Conservation (phyloP, 2,113 vertebrate species). For the Clarias gariepinus region DNA sequence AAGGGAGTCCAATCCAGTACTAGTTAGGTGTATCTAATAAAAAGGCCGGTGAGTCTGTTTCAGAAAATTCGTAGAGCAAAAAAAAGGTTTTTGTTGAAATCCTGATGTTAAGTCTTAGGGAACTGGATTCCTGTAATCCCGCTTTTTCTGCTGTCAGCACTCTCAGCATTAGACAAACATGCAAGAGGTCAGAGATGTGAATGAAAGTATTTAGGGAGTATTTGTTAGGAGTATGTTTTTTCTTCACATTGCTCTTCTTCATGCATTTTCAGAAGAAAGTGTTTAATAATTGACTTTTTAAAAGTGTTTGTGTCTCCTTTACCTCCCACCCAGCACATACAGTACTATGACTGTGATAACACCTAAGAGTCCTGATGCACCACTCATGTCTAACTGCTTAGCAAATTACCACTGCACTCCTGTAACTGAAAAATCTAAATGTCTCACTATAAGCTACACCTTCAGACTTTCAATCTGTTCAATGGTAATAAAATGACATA, state of each 20-base stretch:
- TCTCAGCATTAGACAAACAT: conserved; percentile 4
- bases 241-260: neutral
- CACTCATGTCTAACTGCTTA: neutral
- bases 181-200: neutral
- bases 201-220: too few species aligned
- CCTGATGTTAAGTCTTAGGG: neutral
- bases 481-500: neutral
- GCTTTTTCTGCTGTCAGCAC: neutral
- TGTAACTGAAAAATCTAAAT: neutral
- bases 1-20: too few species aligned
- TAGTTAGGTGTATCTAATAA: too few species aligned
- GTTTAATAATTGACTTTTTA: conserved; percentile 6
- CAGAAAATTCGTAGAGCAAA: neutral
- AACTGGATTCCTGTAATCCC: neutral
- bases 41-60: neutral
- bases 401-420: too few species aligned
- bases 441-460: neutral
- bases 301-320: neutral
- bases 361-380: neutral
- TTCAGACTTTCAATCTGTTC: neutral
- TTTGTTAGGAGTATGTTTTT: neutral
- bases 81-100: conserved; percentile 29
- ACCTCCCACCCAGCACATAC: neutral
- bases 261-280: neutral
- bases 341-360: neutral